A percentile compares a stretch with the other conserved stretches of the same genome.
Evolutionary conservation across 2,888 invertebrate species (phyloP).

Genomic region (Yponomeuta evonymella): DNA sequence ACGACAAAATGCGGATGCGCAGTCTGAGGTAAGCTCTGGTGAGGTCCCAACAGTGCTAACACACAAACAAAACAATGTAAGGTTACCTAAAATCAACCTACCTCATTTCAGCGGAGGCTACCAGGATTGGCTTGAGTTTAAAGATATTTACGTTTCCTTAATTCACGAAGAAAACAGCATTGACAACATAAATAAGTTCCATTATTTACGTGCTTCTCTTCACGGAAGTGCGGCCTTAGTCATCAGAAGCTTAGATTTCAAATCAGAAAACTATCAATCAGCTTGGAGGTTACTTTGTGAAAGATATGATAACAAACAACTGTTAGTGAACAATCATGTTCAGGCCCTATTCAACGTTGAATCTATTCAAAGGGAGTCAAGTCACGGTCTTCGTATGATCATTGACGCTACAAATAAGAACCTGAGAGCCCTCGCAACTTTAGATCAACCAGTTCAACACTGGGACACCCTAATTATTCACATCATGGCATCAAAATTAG

Average conservation of each 20-base stretch:
- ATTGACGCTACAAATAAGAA: conserved; percentile 26
- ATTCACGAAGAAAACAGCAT: conserved; percentile 7
- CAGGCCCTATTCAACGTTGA: conserved; percentile 22
- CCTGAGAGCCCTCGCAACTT: conserved; percentile 19
- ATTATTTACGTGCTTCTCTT: conserved; percentile 11
- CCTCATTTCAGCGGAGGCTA: background rate
- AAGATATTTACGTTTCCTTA: conserved; percentile 9
- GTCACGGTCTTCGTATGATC: conserved; percentile 18
- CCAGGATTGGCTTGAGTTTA: conserved; percentile 16
- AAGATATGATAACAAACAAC: conserved; percentile 20
- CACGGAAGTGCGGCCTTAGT: conserved; percentile 18
- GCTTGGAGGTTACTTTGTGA: conserved; percentile 21
- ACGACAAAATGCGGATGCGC: too few species aligned
- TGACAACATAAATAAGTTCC: conserved; percentile 4
- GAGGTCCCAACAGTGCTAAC: too few species aligned
- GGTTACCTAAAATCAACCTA: too few species aligned
- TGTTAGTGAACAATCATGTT: conserved; percentile 24
- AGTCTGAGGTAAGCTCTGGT: too few species aligned
- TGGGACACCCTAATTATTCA: conserved; percentile 11
- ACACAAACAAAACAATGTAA: too few species aligned
- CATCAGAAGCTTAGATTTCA: conserved; percentile 20
- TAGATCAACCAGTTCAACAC: conserved; percentile 18
- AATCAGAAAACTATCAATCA: conserved; percentile 18
- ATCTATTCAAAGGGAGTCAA: conserved; percentile 18
- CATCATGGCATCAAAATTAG: conserved; percentile 2